Conservation (phyloP, 1,140 invertebrate species). For the Campoletis sonorensis region DNA sequence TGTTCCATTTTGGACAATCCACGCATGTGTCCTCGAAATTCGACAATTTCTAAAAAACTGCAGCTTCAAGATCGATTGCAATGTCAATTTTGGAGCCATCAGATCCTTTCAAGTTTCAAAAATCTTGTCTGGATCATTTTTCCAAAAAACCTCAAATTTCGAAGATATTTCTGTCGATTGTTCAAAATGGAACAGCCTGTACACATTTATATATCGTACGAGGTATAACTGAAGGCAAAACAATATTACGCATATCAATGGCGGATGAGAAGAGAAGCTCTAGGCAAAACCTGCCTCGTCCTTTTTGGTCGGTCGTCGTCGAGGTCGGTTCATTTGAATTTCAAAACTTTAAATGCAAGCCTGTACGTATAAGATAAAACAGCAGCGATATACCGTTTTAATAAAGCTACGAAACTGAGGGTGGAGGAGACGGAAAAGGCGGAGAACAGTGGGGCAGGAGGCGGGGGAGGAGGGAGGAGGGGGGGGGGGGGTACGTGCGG, state of each 20-base stretch:
- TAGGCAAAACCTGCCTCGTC: constrained; percentile 4
- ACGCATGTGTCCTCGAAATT: too few relatives aligned
- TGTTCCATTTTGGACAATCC: too few relatives aligned
- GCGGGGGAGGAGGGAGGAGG: too few relatives aligned
- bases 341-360: constrained; percentile 69
- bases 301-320: background rate
- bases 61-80: too few relatives aligned
- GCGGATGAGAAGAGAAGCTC: constrained; percentile 59
- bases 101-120: too few relatives aligned
- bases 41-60: too few relatives aligned
- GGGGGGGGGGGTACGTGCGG: background rate
- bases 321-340: constrained; percentile 66
- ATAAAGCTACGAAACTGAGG: constrained; percentile 62
- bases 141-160: too few relatives aligned
- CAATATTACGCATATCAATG: constrained; percentile 70
- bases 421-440: constrained; percentile 1
- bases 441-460: too few relatives aligned
- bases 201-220: constrained; percentile 28
- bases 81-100: too few relatives aligned
- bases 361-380: constrained; percentile 68
- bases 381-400: constrained; percentile 67
- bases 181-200: too few relatives aligned
- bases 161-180: too few relatives aligned
- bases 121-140: too few relatives aligned
- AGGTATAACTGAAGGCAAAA: constrained; percentile 46